Evolutionary conservation across 2,888 invertebrate genomes (phyloP).

Genomic region (Scaptomyza flava): DNA sequence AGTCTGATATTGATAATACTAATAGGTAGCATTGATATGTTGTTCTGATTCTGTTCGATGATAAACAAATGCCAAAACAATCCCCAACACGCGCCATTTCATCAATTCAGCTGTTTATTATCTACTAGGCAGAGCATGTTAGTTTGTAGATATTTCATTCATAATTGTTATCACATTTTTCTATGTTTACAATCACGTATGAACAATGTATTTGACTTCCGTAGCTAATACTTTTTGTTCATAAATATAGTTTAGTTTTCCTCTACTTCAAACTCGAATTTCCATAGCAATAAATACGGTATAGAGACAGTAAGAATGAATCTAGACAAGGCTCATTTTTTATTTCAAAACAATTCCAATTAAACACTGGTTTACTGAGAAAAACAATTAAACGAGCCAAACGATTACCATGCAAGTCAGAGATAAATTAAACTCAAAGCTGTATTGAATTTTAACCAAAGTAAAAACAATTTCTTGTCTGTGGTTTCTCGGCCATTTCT

Average conservation of each 20-base stretch:
- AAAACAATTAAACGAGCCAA: neutral
- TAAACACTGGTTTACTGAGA: neutral
- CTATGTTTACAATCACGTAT: neutral
- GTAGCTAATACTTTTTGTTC: too few species aligned
- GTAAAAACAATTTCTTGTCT: conserved; percentile 29
- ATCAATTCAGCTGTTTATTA: conserved; percentile 42
- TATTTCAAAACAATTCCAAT: neutral
- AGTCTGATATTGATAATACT: conserved; percentile 42
- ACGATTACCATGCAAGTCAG: neutral
- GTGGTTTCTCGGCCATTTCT: conserved; percentile 14
- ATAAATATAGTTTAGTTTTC: too few species aligned
- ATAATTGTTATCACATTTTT: neutral
- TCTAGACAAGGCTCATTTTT: neutral
- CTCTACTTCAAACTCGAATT: too few species aligned
- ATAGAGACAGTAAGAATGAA: too few species aligned
- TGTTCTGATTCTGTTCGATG: conserved; percentile 36
- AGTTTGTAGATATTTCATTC: conserved; percentile 7
- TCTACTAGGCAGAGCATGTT: conserved; percentile 9
- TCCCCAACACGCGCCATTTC: conserved; percentile 18
- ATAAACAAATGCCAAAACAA: conserved; percentile 31
- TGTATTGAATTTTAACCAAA: neutral
- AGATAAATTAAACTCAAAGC: neutral
- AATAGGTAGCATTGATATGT: conserved; percentile 32
- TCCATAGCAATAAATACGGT: too few species aligned
- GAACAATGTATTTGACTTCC: too few species aligned